phyloP scores from a whole-genome alignment of 2,888 invertebrate species.

The Eumerus sabulonum region DNA sequence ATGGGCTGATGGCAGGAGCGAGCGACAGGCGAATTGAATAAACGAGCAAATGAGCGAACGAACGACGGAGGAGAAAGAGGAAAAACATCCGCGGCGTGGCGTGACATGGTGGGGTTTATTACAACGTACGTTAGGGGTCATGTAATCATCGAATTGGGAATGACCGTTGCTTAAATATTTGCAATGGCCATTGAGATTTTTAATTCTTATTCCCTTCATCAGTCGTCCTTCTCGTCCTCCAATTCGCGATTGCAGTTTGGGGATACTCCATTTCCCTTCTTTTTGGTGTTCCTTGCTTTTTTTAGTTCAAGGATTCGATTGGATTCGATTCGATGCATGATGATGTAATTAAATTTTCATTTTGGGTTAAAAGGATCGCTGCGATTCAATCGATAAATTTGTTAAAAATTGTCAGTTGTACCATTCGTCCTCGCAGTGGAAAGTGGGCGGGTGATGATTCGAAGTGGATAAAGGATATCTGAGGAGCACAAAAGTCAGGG shows the following conservation, averaged over 20 bases:
- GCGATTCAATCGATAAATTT: conserved; percentile 61
- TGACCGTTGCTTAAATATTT: conserved; percentile 65
- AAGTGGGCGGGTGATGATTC: conserved; percentile 32
- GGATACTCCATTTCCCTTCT: too few species aligned
- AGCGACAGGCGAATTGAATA: conserved; percentile 49
- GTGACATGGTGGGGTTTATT: conserved; percentile 51
- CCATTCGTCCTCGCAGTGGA: conserved; percentile 7
- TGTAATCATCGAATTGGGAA: conserved; percentile 68
- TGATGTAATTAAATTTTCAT: conserved; percentile 67
- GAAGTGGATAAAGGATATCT: conserved; percentile 51
- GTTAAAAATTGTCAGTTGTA: conserved; percentile 46
- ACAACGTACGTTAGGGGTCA: conserved; percentile 68
- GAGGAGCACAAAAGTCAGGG: conserved; percentile 37
- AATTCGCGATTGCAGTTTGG: conserved; percentile 37
- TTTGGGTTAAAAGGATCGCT: conserved; percentile 62
- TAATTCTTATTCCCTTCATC: conserved; percentile 32
- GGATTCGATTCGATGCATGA: conserved; percentile 63
- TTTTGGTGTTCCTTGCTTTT: neutral
- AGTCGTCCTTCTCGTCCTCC: neutral
- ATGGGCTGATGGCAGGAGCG: neutral
- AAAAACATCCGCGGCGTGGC: conserved; percentile 49
- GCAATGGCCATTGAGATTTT: conserved; percentile 66
- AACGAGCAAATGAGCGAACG: conserved; percentile 53
- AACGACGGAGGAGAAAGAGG: conserved; percentile 51
- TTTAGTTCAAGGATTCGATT: conserved; percentile 66